Base-by-base conservation (phyloP, 2,113 vertebrate genomes). In the Ophiodon elongatus region DNA sequence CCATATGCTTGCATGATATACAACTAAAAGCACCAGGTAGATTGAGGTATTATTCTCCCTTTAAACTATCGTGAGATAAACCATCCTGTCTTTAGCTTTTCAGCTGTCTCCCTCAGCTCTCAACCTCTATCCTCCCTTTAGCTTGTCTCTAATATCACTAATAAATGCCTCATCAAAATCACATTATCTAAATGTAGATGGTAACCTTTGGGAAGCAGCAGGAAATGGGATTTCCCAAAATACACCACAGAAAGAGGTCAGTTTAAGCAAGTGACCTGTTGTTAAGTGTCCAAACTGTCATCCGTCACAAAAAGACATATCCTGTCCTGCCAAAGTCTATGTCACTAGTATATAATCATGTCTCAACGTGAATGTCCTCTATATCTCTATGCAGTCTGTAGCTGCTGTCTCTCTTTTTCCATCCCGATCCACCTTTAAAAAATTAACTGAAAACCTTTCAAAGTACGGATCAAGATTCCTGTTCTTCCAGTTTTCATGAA, bases 221-320 rank as follows among this genome's bases (percentile, higher is more conserved):
- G 91, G 91, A 95, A 93, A 95, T 94, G 39, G 91, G 82, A 90
- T 92, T 89, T 89, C 93, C 87, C 71, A 90, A 92, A 93, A 93
- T 95, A 93, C 71, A 87, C 82, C 73, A 23, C 65, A 72, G 85
- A 89, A 89, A 57, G 82, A 86, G 91, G 91, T 91, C 91, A 92
- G 63, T 77, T 76, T 82, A 86, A 85, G 82, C 79, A 79, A 86
- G 85, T 85, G 78, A 76, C 66, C 85, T 89, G 81, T 90, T 90
- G 90, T 92, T 87, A 91, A 76, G 54, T 89, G 89, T 91, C 91
- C 80, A 86, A 88, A 76, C 89, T 93, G 84, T 90, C 89, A 91
- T 90, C 80, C 56, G 60, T 92, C 88, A 89, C 65, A 76, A 72
- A 86, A 83, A 90, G 86, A 86, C 86, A 84, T 57, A 63, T 86